These are phyloP conservation scores for Thripadectes ignobilis DNA, from an alignment of 2,797 vertebrate genomes.

Conservation along the genomic window DNA sequence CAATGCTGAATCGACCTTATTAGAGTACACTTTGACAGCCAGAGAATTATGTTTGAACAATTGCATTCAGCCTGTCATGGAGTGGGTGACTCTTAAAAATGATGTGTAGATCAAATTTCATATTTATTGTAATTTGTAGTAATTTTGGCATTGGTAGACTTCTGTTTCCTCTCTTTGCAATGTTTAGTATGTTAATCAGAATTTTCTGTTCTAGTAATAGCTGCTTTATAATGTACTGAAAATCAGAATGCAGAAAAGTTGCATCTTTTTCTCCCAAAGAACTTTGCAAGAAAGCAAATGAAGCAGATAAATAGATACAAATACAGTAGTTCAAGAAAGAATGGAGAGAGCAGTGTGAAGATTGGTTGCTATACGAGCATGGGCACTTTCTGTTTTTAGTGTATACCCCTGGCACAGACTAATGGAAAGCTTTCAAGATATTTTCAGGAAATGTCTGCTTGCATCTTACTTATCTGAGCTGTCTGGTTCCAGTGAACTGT, in stretches of 20 bases:
- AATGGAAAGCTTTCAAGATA: slow-evolving; percentile 98
- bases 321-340: slow-evolving; percentile 54
- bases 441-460: slow-evolving; percentile 82
- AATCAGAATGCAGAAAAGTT: slow-evolving; percentile 54
- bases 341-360: slow-evolving; percentile 2
- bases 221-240: slow-evolving; percentile 51
- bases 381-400: slow-evolving; percentile 79
- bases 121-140: neutral
- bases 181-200: neutral
- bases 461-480: slow-evolving; percentile 84
- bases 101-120: neutral
- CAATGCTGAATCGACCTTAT: neutral
- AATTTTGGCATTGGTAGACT: neutral
- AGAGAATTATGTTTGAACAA: neutral
- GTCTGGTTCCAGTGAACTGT: slow-evolving; percentile 84
- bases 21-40: neutral
- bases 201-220: neutral
- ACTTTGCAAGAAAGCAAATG: slow-evolving; percentile 72
- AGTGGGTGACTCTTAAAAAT: neutral
- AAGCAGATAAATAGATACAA: slow-evolving; percentile 82
- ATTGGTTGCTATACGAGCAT: slow-evolving; percentile 9
- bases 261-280: neutral
- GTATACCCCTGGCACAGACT: slow-evolving; percentile 82
- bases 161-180: neutral
- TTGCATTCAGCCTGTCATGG: neutral